phyloP scores from a whole-genome alignment of 1,140 invertebrate genomes.

The Eupristina koningsbergeri region DNA sequence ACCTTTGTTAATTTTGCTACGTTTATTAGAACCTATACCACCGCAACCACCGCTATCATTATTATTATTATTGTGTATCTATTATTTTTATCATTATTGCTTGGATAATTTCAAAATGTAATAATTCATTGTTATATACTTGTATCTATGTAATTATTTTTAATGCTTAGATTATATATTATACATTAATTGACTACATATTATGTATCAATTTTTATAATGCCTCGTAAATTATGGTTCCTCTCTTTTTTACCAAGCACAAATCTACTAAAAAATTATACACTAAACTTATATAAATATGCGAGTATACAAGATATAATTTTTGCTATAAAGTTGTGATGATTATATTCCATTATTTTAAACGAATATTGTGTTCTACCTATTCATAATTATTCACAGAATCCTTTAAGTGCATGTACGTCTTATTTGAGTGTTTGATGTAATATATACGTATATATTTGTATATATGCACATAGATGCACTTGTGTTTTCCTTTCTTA shows the following conservation, averaged over 20 bases:
- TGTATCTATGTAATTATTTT: conserved; percentile 61
- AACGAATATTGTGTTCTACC: not conserved
- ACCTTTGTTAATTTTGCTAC: conserved; percentile 47
- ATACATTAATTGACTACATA: conserved; percentile 31
- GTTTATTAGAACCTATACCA: conserved; percentile 35
- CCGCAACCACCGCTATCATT: conserved; percentile 24
- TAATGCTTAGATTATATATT: conserved; percentile 56
- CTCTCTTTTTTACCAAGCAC: conserved; percentile 17
- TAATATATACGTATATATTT: not conserved
- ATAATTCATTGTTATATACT: conserved; percentile 53
- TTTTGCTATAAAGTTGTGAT: not conserved
- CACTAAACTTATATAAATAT: not conserved
- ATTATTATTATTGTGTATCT: conserved; percentile 37
- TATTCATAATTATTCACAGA: not conserved
- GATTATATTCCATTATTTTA: conserved; percentile 8
- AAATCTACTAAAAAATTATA: not conserved
- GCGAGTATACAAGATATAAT: not conserved
- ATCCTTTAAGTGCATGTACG: conserved; percentile 23
- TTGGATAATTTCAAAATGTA: conserved; percentile 43
- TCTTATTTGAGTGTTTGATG: conserved; percentile 1
- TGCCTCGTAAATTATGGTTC: conserved; percentile 35
- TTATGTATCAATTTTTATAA: conserved; percentile 34
- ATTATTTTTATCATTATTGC: conserved; percentile 42
- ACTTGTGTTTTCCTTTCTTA: not conserved
- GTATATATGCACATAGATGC: not conserved